Conservation (phyloP, 2,113 vertebrate genomes). For the Scalopus aquaticus region DNA sequence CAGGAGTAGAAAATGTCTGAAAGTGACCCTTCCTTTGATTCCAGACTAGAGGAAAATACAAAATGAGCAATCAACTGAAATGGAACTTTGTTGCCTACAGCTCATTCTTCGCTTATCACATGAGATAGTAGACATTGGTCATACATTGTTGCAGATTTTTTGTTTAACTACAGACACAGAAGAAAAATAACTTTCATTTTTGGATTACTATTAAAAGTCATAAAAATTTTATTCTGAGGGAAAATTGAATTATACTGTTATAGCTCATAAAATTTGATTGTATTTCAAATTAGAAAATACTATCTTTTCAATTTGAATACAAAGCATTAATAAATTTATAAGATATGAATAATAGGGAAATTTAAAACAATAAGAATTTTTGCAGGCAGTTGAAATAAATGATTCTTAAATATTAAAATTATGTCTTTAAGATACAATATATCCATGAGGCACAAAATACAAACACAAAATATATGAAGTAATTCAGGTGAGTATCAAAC, state of each 20-base stretch:
- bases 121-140: background rate
- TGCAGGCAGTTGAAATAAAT: background rate
- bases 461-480: constrained; percentile 36
- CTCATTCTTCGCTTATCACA: background rate
- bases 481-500: background rate
- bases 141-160: background rate
- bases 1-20: background rate
- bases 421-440: background rate
- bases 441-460: background rate
- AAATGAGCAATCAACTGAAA: background rate
- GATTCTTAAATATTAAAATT: constrained; percentile 33
- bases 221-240: constrained; percentile 22
- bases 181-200: constrained; percentile 22
- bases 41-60: background rate
- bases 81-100: background rate
- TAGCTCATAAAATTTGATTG: background rate
- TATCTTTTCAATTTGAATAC: constrained; percentile 44
- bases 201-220: background rate
- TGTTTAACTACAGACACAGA: background rate
- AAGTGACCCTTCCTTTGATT: background rate
- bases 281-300: background rate
- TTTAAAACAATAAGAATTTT: constrained; percentile 37
- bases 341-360: background rate
- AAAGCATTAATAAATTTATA: constrained; percentile 37
- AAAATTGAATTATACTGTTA: background rate